Percentiles rank a stretch among this genome's conserved stretches.
Evolutionary conservation across 2,888 invertebrate species (phyloP).

Genomic region (Oeneis ivallda): DNA sequence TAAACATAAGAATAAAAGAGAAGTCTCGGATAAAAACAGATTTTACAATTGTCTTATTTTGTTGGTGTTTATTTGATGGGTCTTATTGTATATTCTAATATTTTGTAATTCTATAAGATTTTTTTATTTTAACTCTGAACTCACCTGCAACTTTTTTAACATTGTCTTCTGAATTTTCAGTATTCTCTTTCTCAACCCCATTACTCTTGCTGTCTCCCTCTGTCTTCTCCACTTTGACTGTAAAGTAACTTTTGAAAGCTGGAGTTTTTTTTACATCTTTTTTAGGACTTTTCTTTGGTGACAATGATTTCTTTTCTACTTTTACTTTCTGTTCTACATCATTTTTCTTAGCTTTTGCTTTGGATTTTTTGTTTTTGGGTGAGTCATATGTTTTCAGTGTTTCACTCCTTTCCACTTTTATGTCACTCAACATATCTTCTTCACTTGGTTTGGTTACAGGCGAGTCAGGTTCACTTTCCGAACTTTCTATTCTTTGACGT

Average conservation of each 20-base stretch:
- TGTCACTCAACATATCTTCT: slow-evolving; percentile 38
- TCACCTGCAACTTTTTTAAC: slow-evolving; percentile 50
- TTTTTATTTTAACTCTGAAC: neutral
- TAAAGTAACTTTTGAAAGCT: slow-evolving; percentile 28
- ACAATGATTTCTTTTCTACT: slow-evolving; percentile 37
- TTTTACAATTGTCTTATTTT: no score
- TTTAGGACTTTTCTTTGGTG: slow-evolving; percentile 26
- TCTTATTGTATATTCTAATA: no score
- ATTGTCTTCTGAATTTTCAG: slow-evolving; percentile 38
- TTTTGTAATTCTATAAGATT: neutral
- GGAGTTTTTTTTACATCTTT: slow-evolving; percentile 30
- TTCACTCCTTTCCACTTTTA: slow-evolving; percentile 50
- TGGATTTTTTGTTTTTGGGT: slow-evolving; percentile 55
- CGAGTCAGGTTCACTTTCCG: slow-evolving; percentile 60
- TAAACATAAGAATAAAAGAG: no score
- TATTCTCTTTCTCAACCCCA: slow-evolving; percentile 29
- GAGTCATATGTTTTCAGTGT: slow-evolving; percentile 60
- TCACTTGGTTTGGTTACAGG: neutral
- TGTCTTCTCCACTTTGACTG: slow-evolving; percentile 36
- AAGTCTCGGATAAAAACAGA: no score
- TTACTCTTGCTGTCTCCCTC: slow-evolving; percentile 31
- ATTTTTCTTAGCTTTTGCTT: slow-evolving; percentile 34
- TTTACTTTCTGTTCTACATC: slow-evolving; percentile 34
- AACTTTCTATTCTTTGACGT: slow-evolving; percentile 68
- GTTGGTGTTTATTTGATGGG: no score